Base-by-base conservation (phyloP, 2,797 vertebrate genomes). In the Sebastes taczanowskii region DNA sequence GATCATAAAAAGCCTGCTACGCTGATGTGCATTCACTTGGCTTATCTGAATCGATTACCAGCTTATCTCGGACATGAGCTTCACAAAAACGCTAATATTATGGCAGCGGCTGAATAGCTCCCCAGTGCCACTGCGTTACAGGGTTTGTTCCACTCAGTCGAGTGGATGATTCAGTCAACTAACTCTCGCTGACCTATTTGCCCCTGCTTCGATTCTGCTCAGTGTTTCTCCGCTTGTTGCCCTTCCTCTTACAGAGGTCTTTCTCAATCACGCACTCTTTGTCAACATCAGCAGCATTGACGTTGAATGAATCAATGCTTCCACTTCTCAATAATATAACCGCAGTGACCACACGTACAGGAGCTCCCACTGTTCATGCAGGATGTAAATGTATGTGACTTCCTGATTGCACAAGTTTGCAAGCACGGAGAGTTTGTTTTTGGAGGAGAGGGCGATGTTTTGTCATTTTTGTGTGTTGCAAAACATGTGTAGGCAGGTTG, bases 371-470 rank as follows among this genome's bases (percentile, higher is more conserved):
- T 66, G 71, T 83, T 77, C 74, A 32, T 22, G 74, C 82, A 86
- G 89, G 88, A 93, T 88, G 86, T 76, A 62, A 89, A 88, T 80
- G 86, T 81, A 88, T 80, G 86, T 80, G 69, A 88, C 90, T 89
- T 94, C 91, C 92, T 78, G 79, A 91, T 95, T 94, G 88, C 91
- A 89, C 91, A 94, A 94, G 74, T 88, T 71, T 90, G 89, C 78
- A 86, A 87, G 74, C 38, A 52, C 42, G 89, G 3, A 60, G 27
- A 13, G 7, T 42, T 27, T 67, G 74, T 74, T 60, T 75, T 73
- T 52, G 64, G 11, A 42, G 32, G 3, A 7, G 61, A 32, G 63
- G 55, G 6, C 38, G 67, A 82, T 84, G 87, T 88, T 89, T 91
- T 93, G 70, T 67, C 27, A 35, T 78, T 83, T 83, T 58, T 64